phyloP scores from a whole-genome alignment of 2,888 invertebrate genomes.

The Limenitis camilla region DNA sequence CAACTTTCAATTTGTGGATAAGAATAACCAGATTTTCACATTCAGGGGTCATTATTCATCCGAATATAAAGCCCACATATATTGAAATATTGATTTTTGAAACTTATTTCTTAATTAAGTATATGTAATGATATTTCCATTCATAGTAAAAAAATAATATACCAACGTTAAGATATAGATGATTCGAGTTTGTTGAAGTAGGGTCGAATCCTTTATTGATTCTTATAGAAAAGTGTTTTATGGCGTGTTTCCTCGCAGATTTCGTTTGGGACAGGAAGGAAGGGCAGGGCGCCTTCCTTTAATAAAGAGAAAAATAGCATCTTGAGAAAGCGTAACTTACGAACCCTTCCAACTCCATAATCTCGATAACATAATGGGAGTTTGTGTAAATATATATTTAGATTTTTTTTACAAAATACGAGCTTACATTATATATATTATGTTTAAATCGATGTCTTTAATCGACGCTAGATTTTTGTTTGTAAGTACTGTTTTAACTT shows the following conservation, averaged over 20 bases:
- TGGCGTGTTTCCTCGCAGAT: slow-evolving; percentile 53
- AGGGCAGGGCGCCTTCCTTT: slow-evolving; percentile 62
- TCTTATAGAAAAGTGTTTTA: slow-evolving; percentile 42
- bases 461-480: neutral
- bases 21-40: too few relatives aligned
- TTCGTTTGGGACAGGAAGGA: slow-evolving; percentile 59
- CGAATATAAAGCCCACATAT: too few relatives aligned
- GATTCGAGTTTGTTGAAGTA: neutral
- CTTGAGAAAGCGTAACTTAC: slow-evolving; percentile 48
- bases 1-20: too few relatives aligned
- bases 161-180: neutral
- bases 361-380: slow-evolving; percentile 21
- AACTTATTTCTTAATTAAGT: too few relatives aligned
- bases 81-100: too few relatives aligned
- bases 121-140: too few relatives aligned
- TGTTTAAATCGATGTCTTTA: neutral
- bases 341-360: slow-evolving; percentile 37
- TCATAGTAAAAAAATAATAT: neutral
- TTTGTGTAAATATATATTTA: neutral
- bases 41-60: too few relatives aligned
- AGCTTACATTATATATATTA: neutral
- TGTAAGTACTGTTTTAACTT: too few relatives aligned
- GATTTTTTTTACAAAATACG: neutral
- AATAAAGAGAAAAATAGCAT: slow-evolving; percentile 69
- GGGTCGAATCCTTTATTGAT: slow-evolving; percentile 16